These are phyloP conservation scores for Lophura nycthemera DNA, from an alignment of 2,113 vertebrate genomes.

Conservation along the genomic window DNA sequence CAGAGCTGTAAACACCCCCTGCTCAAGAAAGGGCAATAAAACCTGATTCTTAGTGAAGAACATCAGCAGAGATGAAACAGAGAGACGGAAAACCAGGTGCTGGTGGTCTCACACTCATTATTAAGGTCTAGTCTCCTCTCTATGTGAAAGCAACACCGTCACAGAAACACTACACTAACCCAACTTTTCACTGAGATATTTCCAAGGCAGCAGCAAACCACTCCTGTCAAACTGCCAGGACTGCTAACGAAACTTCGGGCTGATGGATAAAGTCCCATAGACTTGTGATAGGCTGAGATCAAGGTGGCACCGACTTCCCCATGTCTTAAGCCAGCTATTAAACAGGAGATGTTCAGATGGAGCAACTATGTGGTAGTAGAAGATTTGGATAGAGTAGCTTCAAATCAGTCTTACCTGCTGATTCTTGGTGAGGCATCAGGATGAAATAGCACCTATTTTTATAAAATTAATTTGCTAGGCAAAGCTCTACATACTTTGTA, in stretches of 20 bases:
- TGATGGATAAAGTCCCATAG: background rate
- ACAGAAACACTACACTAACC: background rate
- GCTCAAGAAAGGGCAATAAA: background rate
- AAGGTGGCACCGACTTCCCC: background rate
- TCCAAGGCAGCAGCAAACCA: background rate
- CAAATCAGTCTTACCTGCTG: background rate
- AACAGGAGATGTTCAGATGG: background rate
- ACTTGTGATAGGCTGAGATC: background rate
- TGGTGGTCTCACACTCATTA: background rate
- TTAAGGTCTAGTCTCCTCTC: background rate
- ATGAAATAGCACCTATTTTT: background rate
- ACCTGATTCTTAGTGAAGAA: background rate
- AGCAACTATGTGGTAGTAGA: background rate
- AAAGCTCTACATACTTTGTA: background rate
- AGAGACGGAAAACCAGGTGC: background rate
- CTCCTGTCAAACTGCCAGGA: background rate
- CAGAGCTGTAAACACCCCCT: background rate
- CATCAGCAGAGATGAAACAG: accelerated
- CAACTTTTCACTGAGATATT: background rate
- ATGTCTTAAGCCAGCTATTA: background rate
- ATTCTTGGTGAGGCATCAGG: background rate
- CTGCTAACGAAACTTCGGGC: background rate
- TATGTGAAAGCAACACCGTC: background rate
- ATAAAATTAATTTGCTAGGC: background rate
- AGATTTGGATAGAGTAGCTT: background rate